phyloP scores from a whole-genome alignment of 2,797 vertebrate genomes.

The Gorsachius magnificus region DNA sequence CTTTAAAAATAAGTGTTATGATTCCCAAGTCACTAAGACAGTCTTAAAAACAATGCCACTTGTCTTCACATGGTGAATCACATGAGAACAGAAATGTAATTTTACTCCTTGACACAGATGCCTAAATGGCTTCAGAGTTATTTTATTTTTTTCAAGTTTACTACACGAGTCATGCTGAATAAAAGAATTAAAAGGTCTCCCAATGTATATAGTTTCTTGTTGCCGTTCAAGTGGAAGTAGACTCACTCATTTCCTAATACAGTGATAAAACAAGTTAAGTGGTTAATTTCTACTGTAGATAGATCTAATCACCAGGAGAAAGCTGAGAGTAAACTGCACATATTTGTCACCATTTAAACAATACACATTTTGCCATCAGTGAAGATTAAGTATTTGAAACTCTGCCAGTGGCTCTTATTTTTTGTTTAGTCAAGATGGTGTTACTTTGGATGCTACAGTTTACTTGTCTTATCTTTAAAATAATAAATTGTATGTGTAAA shows the following conservation, averaged over 20 bases:
- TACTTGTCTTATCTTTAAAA: not conserved
- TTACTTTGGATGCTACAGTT: not conserved
- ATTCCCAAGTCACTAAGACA: not conserved
- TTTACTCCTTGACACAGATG: not conserved
- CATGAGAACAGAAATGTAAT: not conserved
- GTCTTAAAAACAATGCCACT: not conserved
- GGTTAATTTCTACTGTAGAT: not conserved
- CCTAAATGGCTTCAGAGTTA: not conserved
- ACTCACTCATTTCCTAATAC: not conserved
- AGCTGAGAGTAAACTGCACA: not conserved
- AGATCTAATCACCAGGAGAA: not conserved
- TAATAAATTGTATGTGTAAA: not conserved
- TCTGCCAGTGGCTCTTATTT: not conserved
- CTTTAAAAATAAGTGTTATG: not conserved
- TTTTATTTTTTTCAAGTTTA: not conserved
- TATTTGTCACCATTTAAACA: not conserved
- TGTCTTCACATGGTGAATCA: not conserved
- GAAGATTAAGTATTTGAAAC: not conserved
- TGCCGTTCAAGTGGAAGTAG: not conserved
- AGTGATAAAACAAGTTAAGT: not conserved
- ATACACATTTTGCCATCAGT: not conserved
- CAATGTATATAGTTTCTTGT: not conserved
- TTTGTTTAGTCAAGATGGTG: not conserved
- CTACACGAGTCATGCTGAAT: not conserved
- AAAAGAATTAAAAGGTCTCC: not conserved